phyloP scores from a whole-genome alignment of 1,140 invertebrate species.

The Euwallacea fornicatus region DNA sequence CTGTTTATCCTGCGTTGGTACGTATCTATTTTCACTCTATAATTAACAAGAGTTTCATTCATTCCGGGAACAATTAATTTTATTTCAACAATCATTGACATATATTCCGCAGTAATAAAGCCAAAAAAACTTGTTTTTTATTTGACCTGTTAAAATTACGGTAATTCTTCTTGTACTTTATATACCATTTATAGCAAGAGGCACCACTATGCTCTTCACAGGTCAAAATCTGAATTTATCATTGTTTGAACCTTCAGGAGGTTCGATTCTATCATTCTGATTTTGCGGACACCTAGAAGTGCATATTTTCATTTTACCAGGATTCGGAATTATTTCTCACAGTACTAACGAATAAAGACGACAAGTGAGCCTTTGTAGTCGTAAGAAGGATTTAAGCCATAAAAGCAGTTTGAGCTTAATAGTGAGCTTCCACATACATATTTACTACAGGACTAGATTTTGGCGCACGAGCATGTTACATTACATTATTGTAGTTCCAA shows the following conservation, averaged over 20 bases:
- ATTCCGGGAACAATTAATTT: slow-evolving; percentile 70
- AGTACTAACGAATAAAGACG: slow-evolving; percentile 58
- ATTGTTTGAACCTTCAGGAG: slow-evolving; percentile 69
- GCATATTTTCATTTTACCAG: slow-evolving; percentile 71
- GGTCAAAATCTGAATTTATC: slow-evolving; percentile 72
- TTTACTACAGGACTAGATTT: slow-evolving; percentile 74
- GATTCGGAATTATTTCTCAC: slow-evolving; percentile 56
- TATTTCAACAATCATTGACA: slow-evolving; percentile 58
- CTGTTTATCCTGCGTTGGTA: slow-evolving; percentile 68
- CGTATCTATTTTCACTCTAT: slow-evolving; percentile 68
- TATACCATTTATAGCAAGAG: slow-evolving; percentile 71
- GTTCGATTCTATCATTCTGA: slow-evolving; percentile 75
- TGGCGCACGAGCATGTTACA: slow-evolving; percentile 73
- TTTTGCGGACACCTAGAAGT: slow-evolving; percentile 79
- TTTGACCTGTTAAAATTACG: slow-evolving; percentile 70
- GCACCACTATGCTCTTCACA: slow-evolving; percentile 71
- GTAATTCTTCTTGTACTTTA: slow-evolving; percentile 69
- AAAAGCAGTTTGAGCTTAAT: slow-evolving; percentile 65
- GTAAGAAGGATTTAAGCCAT: slow-evolving; percentile 67
- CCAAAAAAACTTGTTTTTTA: slow-evolving; percentile 62
- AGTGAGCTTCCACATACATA: slow-evolving; percentile 66
- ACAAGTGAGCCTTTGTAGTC: slow-evolving; percentile 55
- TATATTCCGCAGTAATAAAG: slow-evolving; percentile 43
- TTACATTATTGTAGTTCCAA: slow-evolving; percentile 69
- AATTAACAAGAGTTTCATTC: slow-evolving; percentile 66